Evolutionary conservation across 2,113 vertebrate genomes (phyloP).

Genomic region (Megalops atlanticus): DNA sequence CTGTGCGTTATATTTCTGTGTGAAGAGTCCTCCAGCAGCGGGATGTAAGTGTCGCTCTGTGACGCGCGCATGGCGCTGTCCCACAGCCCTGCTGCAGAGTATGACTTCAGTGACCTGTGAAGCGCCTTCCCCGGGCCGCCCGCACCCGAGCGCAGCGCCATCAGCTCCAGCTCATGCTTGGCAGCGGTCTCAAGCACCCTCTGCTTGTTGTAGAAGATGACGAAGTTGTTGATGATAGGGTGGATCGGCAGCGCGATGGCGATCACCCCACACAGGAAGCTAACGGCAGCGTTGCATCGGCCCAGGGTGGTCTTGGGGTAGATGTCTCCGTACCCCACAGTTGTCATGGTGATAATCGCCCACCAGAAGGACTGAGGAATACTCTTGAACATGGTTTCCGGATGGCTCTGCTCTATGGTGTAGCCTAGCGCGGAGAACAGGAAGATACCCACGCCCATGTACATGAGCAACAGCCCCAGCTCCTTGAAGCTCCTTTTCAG

Average conservation of each 20-base stretch:
- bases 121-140: constrained; percentile 24
- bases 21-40: constrained; percentile 77
- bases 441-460: constrained; percentile 94
- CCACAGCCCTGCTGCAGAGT: constrained; percentile 57
- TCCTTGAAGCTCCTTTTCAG: constrained; percentile 95
- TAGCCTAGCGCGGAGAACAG: constrained; percentile 96
- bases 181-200: constrained; percentile 92
- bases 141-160: constrained; percentile 81
- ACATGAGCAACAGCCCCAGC: constrained; percentile 93
- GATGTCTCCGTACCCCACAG: constrained; percentile 94
- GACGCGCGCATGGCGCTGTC: constrained; percentile 68
- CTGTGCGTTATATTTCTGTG: constrained; percentile 73
- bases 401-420: constrained; percentile 94
- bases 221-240: constrained; percentile 98
- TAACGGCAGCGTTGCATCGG: constrained; percentile 93
- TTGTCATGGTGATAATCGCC: constrained; percentile 99
- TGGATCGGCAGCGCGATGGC: constrained; percentile 96
- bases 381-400: constrained; percentile 95
- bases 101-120: constrained; percentile 33
- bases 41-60: constrained; percentile 82
- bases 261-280: constrained; percentile 95
- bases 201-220: constrained; percentile 96
- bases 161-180: constrained; percentile 91
- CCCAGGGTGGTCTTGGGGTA: constrained; percentile 96
- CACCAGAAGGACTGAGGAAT: constrained; percentile 99